Evolutionary conservation across 2,113 vertebrate genomes (phyloP).

Genomic region (Drymodes brunneopygia): DNA sequence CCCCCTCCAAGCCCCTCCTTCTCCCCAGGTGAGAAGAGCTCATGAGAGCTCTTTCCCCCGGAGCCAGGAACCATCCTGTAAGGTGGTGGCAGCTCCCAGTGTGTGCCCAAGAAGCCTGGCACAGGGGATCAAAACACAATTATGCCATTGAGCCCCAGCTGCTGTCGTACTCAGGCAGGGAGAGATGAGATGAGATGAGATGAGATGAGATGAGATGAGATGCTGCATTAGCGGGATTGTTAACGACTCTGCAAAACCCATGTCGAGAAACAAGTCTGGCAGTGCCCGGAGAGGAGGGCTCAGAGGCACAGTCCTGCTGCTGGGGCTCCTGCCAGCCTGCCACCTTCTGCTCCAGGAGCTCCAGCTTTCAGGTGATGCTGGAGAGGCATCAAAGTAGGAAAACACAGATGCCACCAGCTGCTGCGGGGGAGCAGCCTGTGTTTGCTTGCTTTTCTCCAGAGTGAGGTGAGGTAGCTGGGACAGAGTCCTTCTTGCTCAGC

Average conservation of each 20-base stretch:
- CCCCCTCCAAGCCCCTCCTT: not conserved
- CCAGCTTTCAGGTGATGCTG: not conserved
- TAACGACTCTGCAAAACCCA: not conserved
- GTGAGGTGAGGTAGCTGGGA: not conserved
- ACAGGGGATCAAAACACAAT: not conserved
- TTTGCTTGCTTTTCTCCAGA: not conserved
- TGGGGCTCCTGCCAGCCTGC: not conserved
- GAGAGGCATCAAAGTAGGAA: not conserved
- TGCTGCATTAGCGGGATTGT: not conserved
- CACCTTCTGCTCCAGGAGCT: not conserved
- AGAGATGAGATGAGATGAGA: not conserved
- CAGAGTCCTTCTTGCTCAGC: not conserved
- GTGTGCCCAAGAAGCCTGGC: not conserved
- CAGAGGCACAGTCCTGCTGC: not conserved
- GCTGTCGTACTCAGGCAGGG: not conserved
- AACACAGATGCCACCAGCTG: not conserved
- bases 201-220: not conserved
- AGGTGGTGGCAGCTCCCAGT: not conserved
- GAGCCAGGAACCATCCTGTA: not conserved
- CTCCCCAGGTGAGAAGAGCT: not conserved
- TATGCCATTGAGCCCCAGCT: not conserved
- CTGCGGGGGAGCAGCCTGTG: accelerated
- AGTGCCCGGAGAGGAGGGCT: not conserved
- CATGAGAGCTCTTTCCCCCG: not conserved
- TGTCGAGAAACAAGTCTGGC: not conserved